phyloP scores from a whole-genome alignment of 2,113 vertebrate genomes.

The Dolichotis patagonum region DNA sequence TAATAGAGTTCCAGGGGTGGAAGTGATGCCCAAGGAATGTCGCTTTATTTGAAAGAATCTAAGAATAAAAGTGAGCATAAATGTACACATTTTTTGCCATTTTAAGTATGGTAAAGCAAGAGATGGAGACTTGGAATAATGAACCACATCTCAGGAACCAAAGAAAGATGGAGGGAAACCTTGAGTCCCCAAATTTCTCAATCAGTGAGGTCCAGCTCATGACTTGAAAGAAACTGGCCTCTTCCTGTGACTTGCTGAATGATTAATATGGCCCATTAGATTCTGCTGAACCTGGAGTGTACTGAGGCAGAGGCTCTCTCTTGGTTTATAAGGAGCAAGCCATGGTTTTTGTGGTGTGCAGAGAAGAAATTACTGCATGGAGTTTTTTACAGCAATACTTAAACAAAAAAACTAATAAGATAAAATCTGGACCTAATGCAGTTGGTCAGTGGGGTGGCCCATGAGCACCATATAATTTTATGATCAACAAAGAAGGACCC shows the following conservation, averaged over 20 bases:
- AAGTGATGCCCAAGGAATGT: too few species aligned
- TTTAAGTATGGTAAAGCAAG: background rate
- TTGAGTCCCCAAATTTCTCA: background rate
- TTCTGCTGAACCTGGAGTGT: background rate
- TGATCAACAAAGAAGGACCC: background rate
- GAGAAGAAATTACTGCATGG: background rate
- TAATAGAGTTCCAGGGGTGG: rapidly evolving
- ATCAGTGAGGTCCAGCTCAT: background rate
- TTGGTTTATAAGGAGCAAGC: background rate
- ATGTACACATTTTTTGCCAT: background rate
- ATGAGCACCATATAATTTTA: background rate
- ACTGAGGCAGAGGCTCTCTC: background rate
- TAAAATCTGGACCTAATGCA: background rate
- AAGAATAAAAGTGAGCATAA: background rate
- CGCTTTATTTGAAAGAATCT: background rate
- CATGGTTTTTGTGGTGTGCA: rapidly evolving
- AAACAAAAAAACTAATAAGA: background rate
- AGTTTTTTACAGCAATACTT: background rate
- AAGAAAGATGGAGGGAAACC: background rate
- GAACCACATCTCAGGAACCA: background rate
- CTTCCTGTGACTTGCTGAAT: background rate
- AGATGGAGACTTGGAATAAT: background rate
- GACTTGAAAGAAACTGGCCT: background rate
- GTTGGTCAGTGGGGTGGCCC: background rate
- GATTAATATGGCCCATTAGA: background rate